Conservation (phyloP, 2,888 invertebrate species). For the Syrista parreyssii region DNA sequence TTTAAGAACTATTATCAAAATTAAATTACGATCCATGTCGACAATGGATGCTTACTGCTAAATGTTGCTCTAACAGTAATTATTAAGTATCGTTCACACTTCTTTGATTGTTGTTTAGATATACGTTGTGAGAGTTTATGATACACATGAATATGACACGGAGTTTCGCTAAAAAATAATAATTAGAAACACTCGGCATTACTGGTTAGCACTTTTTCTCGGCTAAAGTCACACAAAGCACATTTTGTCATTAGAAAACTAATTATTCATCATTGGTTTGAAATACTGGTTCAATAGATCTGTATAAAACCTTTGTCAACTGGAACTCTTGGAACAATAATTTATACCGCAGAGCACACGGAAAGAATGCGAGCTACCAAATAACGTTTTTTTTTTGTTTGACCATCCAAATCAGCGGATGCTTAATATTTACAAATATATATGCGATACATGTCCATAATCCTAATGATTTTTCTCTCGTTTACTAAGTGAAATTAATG, state of each 20-base stretch:
- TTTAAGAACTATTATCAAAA: constrained; percentile 32
- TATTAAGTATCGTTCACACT: constrained; percentile 56
- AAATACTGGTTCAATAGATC: constrained; percentile 65
- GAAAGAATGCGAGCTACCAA: constrained; percentile 46
- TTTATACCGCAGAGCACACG: constrained; percentile 48
- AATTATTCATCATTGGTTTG: constrained; percentile 64
- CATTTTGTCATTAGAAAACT: constrained; percentile 61
- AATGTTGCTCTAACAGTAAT: constrained; percentile 49
- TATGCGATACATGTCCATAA: neutral
- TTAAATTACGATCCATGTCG: constrained; percentile 57
- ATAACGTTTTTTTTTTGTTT: constrained; percentile 15
- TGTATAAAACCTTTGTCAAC: constrained; percentile 63
- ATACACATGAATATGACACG: constrained; percentile 63
- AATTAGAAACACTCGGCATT: constrained; percentile 61
- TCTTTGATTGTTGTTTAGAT: constrained; percentile 59
- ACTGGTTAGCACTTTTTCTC: constrained; percentile 53
- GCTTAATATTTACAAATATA: constrained; percentile 5
- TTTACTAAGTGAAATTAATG: neutral
- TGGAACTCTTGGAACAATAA: constrained; percentile 62
- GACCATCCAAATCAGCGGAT: constrained; percentile 17
- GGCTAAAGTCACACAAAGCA: constrained; percentile 54
- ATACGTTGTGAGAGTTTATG: constrained; percentile 54
- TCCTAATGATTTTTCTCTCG: neutral
- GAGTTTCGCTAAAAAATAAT: constrained; percentile 56
- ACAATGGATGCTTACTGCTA: constrained; percentile 52